Conservation (phyloP, 2,113 vertebrate genomes). For the Morone saxatilis region DNA sequence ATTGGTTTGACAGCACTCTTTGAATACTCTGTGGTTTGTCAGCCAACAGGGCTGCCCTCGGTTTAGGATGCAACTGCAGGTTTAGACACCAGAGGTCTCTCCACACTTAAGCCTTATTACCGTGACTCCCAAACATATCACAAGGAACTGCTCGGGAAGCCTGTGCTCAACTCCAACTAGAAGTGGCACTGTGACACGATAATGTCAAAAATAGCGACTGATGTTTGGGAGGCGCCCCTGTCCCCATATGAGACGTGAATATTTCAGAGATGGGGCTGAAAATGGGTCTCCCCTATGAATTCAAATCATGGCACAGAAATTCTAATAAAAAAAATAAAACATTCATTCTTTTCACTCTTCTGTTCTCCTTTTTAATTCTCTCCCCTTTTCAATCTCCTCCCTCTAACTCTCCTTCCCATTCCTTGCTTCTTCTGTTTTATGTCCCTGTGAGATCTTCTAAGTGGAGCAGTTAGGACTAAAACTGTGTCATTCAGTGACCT, state of each 20-base stretch:
- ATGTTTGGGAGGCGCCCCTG: slow-evolving; percentile 6
- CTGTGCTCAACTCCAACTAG: background rate
- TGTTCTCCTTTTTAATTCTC: slow-evolving; percentile 3
- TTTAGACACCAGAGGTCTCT: slow-evolving; percentile 68
- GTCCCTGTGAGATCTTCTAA: slow-evolving; percentile 66
- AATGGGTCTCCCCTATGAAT: background rate
- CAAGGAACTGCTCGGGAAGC: background rate
- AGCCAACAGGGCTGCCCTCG: background rate
- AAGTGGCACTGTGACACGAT: slow-evolving; percentile 6
- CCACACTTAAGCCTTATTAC: background rate
- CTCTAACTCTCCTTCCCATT: slow-evolving; percentile 40
- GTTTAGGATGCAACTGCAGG: slow-evolving; percentile 7
- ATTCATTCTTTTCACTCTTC: slow-evolving; percentile 6
- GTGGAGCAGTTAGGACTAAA: slow-evolving; percentile 72
- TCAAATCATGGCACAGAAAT: slow-evolving; percentile 11
- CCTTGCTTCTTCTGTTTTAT: slow-evolving; percentile 23
- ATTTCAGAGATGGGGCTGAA: slow-evolving; percentile 17
- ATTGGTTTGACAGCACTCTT: no score
- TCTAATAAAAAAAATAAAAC: background rate
- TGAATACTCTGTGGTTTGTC: background rate
- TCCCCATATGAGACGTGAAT: background rate
- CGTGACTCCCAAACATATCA: background rate
- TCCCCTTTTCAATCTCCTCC: slow-evolving; percentile 35
- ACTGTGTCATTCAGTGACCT: slow-evolving; percentile 80
- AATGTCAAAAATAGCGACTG: slow-evolving; percentile 9